These are phyloP conservation scores for Mirounga angustirostris DNA, from an alignment of 2,113 vertebrate genomes.

Conservation along the genomic window DNA sequence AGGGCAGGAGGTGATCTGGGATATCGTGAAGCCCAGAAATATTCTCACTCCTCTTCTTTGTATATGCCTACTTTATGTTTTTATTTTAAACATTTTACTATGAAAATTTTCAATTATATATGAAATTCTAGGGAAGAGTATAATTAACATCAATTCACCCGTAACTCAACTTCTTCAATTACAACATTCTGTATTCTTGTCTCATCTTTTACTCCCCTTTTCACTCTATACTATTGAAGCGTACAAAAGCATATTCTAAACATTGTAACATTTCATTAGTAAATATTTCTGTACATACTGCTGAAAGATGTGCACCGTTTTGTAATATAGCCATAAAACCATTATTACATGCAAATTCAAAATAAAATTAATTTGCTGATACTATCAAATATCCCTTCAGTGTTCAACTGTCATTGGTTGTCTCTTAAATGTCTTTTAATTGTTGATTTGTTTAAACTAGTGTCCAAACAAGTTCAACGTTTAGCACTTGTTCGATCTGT, in stretches of 20 bases:
- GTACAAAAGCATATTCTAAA: background rate
- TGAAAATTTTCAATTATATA: background rate
- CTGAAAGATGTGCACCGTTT: background rate
- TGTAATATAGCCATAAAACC: background rate
- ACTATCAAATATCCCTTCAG: background rate
- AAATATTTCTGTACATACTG: background rate
- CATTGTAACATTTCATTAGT: background rate
- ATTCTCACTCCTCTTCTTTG: background rate
- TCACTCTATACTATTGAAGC: background rate
- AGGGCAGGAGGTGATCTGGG: background rate
- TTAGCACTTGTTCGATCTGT: background rate
- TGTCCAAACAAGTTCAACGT: background rate
- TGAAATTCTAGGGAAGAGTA: background rate
- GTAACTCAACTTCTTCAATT: background rate
- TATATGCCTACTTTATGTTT: background rate
- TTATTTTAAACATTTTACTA: constrained; percentile 42
- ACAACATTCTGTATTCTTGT: background rate
- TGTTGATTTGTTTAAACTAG: background rate
- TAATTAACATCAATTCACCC: background rate
- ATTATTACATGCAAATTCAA: background rate
- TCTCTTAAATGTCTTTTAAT: constrained; percentile 34
- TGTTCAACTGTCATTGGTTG: background rate
- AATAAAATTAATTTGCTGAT: constrained; percentile 4
- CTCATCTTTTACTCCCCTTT: background rate
- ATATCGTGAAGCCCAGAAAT: background rate